Evolutionary conservation across 1,140 invertebrate species (phyloP).

Genomic region (Rhagoletis zephyria): DNA sequence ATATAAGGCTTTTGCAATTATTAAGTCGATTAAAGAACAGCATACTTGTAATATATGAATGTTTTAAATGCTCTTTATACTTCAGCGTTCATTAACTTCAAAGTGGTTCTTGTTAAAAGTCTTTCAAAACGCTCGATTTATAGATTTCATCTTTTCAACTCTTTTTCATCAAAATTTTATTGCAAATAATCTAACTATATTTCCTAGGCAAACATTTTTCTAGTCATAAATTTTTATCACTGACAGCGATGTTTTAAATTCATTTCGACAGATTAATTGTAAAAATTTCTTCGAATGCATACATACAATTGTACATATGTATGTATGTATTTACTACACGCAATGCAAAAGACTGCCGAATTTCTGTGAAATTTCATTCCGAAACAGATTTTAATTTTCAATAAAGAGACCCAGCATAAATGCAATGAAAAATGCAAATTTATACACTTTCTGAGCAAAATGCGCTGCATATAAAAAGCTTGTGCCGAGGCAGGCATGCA

Average conservation of each 20-base stretch:
- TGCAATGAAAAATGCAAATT: conserved; percentile 1
- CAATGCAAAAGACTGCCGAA: background rate
- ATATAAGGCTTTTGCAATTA: no score
- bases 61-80: no score
- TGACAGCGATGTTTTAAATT: background rate
- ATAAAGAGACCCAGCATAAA: background rate
- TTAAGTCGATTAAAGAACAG: no score
- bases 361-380: background rate
- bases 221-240: background rate
- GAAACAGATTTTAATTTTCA: background rate
- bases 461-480: background rate
- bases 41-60: no score
- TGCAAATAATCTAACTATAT: no score
- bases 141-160: background rate
- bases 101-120: no score
- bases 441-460: background rate
- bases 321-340: background rate
- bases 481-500: background rate
- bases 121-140: no score
- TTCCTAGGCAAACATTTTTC: no score
- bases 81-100: no score
- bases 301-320: background rate
- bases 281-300: background rate
- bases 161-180: background rate
- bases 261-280: background rate